Evolutionary conservation across 2,888 invertebrate genomes (phyloP).

Genomic region (Amblyjoppa proteus): DNA sequence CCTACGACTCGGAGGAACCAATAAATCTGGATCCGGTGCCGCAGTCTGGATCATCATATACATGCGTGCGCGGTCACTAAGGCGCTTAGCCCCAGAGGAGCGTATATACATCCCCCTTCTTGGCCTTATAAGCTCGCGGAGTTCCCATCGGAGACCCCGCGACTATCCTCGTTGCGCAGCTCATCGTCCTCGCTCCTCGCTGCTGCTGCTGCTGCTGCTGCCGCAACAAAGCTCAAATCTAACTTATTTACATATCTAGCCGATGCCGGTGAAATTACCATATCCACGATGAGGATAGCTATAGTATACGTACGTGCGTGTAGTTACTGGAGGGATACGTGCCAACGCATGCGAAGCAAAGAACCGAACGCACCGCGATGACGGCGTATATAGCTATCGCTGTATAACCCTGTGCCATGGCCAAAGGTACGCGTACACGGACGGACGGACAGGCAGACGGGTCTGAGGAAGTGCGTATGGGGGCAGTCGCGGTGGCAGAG

Average conservation of each 20-base stretch:
- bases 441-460: constrained; percentile 60
- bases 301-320: constrained; percentile 61
- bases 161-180: constrained; percentile 68
- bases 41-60: constrained; percentile 75
- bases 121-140: constrained; percentile 69
- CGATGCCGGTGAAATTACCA: constrained; percentile 83
- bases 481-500: constrained; percentile 66
- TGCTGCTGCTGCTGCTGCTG: constrained; percentile 59
- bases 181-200: constrained; percentile 67
- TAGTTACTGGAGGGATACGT: constrained; percentile 75
- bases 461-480: constrained; percentile 17
- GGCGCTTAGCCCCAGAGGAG: constrained; percentile 78
- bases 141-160: constrained; percentile 81
- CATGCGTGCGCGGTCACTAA: constrained; percentile 81
- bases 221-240: constrained; percentile 84
- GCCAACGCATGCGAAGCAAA: constrained; percentile 81
- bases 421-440: constrained; percentile 56
- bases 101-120: constrained; percentile 58
- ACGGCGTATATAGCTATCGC: constrained; percentile 42
- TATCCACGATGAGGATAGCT: constrained; percentile 76
- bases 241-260: constrained; percentile 84
- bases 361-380: constrained; percentile 62
- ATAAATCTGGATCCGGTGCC: constrained; percentile 83
- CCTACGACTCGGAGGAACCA: constrained; percentile 75
- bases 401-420: constrained; percentile 6